Conservation (phyloP, 2,797 vertebrate genomes). For the Chelidonichthys spinosus region DNA sequence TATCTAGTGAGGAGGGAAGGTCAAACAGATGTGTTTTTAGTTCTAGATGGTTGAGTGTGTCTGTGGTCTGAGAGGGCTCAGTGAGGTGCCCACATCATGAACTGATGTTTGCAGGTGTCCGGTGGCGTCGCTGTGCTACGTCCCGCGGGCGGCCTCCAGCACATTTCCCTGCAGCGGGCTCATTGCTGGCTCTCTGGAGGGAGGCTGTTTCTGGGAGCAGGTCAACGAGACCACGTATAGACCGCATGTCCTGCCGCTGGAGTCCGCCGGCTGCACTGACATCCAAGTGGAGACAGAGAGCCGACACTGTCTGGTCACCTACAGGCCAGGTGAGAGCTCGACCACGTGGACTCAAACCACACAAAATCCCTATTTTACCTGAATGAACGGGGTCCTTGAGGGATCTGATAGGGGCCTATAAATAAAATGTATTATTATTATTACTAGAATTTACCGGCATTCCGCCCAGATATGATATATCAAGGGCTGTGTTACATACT, state of each 20-base stretch:
- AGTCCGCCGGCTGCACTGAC: conserved; percentile 89
- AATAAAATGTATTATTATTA: too few relatives aligned
- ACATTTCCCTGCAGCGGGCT: conserved; percentile 91
- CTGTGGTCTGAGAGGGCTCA: neutral
- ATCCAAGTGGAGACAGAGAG: conserved; percentile 92
- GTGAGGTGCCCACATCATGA: neutral
- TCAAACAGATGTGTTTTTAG: neutral
- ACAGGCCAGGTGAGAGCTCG: conserved; percentile 88
- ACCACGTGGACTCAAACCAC: neutral
- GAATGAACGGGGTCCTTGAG: too few relatives aligned
- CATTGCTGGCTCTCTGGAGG: conserved; percentile 92
- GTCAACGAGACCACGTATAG: conserved; percentile 83
- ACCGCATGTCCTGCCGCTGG: conserved; percentile 90
- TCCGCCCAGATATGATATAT: too few relatives aligned
- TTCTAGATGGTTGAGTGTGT: neutral
- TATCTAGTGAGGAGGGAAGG: neutral
- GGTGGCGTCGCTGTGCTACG: conserved; percentile 90
- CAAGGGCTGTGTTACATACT: too few relatives aligned
- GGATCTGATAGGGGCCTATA: too few relatives aligned
- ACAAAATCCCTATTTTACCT: too few relatives aligned
- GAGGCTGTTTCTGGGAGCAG: conserved; percentile 94
- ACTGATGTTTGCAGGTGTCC: conserved; percentile 85
- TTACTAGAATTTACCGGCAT: too few relatives aligned
- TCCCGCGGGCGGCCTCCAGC: conserved; percentile 88
- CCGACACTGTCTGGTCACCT: conserved; percentile 93